phyloP scores from a whole-genome alignment of 2,113 vertebrate species.

The Gavia stellata region DNA sequence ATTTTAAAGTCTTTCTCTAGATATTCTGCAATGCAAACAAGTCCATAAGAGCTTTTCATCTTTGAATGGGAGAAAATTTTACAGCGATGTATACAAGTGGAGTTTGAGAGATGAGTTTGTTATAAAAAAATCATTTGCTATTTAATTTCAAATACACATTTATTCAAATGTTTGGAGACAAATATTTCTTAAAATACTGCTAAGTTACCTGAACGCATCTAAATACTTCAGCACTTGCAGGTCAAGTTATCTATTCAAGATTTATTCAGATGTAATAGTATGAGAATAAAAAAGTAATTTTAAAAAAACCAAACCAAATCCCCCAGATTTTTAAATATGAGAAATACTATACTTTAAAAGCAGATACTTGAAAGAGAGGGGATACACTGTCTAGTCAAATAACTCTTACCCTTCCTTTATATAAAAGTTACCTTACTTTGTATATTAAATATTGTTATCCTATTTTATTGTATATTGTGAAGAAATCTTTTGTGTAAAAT shows the following conservation, averaged over 20 bases:
- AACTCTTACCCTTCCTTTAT: background rate
- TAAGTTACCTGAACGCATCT: background rate
- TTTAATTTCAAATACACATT: background rate
- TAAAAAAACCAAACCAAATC: fast-evolving
- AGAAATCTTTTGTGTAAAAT: background rate
- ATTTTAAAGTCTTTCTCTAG: background rate
- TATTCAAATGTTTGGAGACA: background rate
- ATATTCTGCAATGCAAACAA: background rate
- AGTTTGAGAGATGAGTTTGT: background rate
- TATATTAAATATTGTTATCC: background rate
- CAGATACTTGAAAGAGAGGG: background rate
- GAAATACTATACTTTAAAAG: background rate
- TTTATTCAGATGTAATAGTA: background rate
- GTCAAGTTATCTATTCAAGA: background rate
- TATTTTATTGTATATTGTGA: background rate
- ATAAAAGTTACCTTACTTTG: background rate
- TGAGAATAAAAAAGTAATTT: background rate
- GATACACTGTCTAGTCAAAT: background rate
- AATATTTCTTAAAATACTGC: background rate
- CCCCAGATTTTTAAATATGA: background rate
- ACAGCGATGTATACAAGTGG: background rate
- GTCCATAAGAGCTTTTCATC: background rate
- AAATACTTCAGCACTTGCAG: background rate
- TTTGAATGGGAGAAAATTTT: background rate
- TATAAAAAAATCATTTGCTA: background rate